phyloP scores from a whole-genome alignment of 2,888 invertebrate species.

The Tupiocoris notatus region DNA sequence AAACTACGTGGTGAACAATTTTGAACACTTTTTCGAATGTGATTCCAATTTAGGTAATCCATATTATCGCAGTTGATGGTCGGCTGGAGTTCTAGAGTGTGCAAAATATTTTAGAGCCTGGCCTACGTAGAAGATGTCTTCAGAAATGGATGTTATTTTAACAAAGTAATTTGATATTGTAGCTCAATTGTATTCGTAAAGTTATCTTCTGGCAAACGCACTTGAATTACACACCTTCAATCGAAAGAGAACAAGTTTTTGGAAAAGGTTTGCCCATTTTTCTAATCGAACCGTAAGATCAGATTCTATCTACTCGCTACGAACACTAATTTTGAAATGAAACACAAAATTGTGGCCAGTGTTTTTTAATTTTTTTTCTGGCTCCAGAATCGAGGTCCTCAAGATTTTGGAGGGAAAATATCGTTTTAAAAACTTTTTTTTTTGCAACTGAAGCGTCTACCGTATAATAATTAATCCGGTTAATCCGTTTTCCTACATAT shows the following conservation, averaged over 20 bases:
- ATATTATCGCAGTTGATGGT: conserved; percentile 3
- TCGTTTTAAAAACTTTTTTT: no score
- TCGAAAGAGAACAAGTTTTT: not conserved
- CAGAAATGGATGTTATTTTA: conserved; percentile 3
- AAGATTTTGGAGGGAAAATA: no score
- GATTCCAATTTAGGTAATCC: not conserved
- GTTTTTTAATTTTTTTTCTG: not conserved
- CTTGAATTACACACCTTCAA: not conserved
- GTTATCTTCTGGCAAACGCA: not conserved
- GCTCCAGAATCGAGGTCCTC: not conserved
- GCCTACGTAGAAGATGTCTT: conserved; percentile 23
- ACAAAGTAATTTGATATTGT: conserved; percentile 9
- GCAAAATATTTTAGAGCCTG: conserved; percentile 34
- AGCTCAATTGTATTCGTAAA: conserved; percentile 28
- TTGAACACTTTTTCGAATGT: not conserved
- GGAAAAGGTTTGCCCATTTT: not conserved
- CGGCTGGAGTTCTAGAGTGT: conserved; percentile 21
- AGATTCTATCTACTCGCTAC: not conserved
- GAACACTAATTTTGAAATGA: not conserved
- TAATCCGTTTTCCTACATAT: no score
- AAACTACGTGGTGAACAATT: conserved; percentile 6
- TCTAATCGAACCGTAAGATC: not conserved
- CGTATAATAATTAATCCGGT: no score
- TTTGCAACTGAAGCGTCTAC: no score
- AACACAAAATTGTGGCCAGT: not conserved